Evolutionary conservation across 2,888 invertebrate genomes (phyloP), one percentile per base, ranked within the genome.

Genomic region (Drosophila stalkeri): DNA sequence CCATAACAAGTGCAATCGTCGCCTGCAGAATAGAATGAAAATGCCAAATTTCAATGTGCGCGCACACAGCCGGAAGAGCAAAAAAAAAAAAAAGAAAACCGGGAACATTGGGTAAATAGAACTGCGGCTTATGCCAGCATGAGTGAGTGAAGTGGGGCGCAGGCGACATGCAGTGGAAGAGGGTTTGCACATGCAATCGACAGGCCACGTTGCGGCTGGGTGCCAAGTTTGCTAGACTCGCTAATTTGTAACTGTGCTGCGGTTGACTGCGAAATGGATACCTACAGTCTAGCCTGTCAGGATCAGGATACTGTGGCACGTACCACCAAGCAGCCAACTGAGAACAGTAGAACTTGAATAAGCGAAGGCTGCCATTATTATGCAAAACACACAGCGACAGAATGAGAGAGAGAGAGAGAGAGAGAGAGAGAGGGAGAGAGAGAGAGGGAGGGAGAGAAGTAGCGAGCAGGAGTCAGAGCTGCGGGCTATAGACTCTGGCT

Each of bases 211-310:
- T 63, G 64, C 62, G 73, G 76, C 55, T 71, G 63, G 31, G 31
- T 20, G 66, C 51, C 56, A 69, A 76, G 60, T 51, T 68, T 44
- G 51, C 82, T 61, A 56, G 66, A 62, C 68, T 72, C 75, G 71
- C 88, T 87, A 86, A 88, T 86, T 86, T 83, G 81, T 77, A 87
- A 70, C 82, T 77, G 75, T 35, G 63, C 61, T 85, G 82, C 68
- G 76, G 81, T 62, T 70, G 74, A 49, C 73, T 79, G 71, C 51
- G 68, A 73, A 72, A 65, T 61, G 72, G 65, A 73, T 79, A 54
- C 64, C 64, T 43, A 43, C 55, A 33, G 37, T 27, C 55, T 57
- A 33, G 37, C 33, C 55, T 57, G 43, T 37, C 52, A 11, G 54
- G 66, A 71, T 86, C 77, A 64, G 74, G 74, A 70, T 72, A 51